phyloP scores from a whole-genome alignment of 2,113 vertebrate genomes.

The Pterocles orientalis region DNA sequence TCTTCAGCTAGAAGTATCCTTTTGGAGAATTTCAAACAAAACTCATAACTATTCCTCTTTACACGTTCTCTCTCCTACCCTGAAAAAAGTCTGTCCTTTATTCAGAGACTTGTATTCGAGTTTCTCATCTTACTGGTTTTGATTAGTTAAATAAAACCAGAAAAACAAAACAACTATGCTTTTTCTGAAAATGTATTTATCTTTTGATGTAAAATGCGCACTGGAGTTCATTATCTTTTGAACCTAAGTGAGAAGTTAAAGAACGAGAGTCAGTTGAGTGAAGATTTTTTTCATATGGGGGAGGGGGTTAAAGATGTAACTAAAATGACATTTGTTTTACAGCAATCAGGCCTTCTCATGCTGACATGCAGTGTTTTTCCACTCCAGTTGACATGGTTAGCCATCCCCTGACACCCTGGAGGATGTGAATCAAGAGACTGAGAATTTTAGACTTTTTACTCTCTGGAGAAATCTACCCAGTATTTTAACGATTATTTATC shows the following conservation, averaged over 20 bases:
- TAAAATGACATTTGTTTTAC: constrained; percentile 11
- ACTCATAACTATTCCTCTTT: background rate
- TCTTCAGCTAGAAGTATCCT: background rate
- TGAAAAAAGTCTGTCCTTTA: background rate
- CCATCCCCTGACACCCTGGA: background rate
- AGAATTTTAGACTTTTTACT: constrained; percentile 11
- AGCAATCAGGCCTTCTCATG: constrained; percentile 14
- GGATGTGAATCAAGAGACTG: constrained; percentile 47
- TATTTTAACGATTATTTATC: constrained; percentile 55
- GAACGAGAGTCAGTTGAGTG: background rate
- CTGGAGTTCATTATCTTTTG: background rate
- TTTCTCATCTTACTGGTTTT: background rate
- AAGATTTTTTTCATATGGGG: background rate
- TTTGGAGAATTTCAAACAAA: constrained; percentile 6
- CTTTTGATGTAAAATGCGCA: background rate
- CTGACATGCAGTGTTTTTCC: constrained; percentile 62
- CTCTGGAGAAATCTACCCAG: constrained; percentile 25
- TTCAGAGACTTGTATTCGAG: background rate
- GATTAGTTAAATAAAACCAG: background rate
- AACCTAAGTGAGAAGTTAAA: background rate
- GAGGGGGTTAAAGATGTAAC: background rate
- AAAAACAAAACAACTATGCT: background rate
- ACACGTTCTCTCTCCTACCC: background rate
- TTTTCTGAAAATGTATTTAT: background rate
- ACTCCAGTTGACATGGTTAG: constrained; percentile 37